Evolutionary conservation across 2,888 invertebrate species (phyloP).

Genomic region (Alentia gelatinosa): DNA sequence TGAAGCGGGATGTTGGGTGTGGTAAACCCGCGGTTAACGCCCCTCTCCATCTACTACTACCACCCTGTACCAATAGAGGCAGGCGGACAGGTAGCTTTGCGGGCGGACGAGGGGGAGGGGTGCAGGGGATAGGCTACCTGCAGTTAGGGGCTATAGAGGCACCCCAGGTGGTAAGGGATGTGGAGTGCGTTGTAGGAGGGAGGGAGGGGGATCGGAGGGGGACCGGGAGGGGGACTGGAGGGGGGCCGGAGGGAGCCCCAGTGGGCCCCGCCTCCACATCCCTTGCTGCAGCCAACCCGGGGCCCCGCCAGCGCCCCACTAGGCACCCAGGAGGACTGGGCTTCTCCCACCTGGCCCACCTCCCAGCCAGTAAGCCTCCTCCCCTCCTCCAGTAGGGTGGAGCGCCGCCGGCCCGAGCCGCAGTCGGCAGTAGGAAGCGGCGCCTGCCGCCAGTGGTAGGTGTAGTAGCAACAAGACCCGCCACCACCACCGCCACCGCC

Average conservation of each 20-base stretch:
- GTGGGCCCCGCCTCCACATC: not conserved
- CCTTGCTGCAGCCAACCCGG: not conserved
- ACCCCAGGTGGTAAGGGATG: no score
- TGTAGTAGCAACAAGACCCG: not conserved
- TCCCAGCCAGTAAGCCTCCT: not conserved
- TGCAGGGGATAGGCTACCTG: no score
- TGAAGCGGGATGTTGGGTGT: no score
- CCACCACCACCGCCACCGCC: not conserved
- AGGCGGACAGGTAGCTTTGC: not conserved
- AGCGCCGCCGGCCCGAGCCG: not conserved
- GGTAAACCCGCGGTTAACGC: not conserved
- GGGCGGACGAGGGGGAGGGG: no score
- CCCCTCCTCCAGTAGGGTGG: not conserved
- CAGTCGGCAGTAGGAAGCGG: not conserved
- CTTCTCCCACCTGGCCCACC: not conserved
- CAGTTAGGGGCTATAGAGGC: no score
- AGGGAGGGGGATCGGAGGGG: no score
- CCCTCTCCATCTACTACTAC: not conserved
- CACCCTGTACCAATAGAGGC: no score
- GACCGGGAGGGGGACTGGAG: no score
- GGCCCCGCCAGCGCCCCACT: not conserved
- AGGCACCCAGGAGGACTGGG: not conserved
- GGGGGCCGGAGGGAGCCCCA: no score
- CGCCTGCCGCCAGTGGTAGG: not conserved
- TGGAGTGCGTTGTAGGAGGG: no score